Evolutionary conservation across 2,888 invertebrate genomes (phyloP).

Genomic region (Abrostola tripartita): DNA sequence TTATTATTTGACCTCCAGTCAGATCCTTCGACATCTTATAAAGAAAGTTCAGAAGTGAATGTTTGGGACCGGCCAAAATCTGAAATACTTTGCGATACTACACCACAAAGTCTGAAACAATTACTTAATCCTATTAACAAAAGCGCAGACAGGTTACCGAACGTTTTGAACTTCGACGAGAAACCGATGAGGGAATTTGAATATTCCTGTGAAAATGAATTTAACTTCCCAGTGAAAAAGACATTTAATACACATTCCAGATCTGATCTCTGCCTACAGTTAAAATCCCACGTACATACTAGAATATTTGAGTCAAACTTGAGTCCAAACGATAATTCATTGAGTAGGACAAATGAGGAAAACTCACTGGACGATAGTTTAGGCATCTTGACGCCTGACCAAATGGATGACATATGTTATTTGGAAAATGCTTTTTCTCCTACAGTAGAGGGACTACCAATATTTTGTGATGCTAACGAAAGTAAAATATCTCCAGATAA

Average conservation of each 20-base stretch:
- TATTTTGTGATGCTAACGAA: slow-evolving; percentile 81
- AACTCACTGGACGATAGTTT: slow-evolving; percentile 95
- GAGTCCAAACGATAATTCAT: slow-evolving; percentile 84
- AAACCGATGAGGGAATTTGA: slow-evolving; percentile 85
- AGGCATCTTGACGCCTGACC: slow-evolving; percentile 96
- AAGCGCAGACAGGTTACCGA: slow-evolving; percentile 79
- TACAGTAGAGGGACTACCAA: slow-evolving; percentile 89
- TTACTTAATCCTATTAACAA: slow-evolving; percentile 66
- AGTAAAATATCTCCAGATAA: slow-evolving; percentile 83
- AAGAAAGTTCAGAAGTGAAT: slow-evolving; percentile 62
- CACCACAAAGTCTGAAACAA: slow-evolving; percentile 65
- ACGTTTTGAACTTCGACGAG: slow-evolving; percentile 82
- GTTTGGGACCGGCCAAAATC: slow-evolving; percentile 68
- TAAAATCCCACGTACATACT: slow-evolving; percentile 77
- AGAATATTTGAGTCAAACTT: slow-evolving; percentile 77
- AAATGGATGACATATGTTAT: slow-evolving; percentile 93
- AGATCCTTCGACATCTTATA: slow-evolving; percentile 76
- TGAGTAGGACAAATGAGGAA: slow-evolving; percentile 89
- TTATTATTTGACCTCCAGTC: slow-evolving; percentile 87
- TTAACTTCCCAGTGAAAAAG: slow-evolving; percentile 72
- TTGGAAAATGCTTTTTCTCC: slow-evolving; percentile 90
- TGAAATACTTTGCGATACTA: slow-evolving; percentile 58
- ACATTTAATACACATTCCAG: slow-evolving; percentile 80
- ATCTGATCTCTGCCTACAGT: slow-evolving; percentile 82
- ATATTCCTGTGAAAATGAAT: slow-evolving; percentile 84